A percentile compares a stretch with the other conserved stretches of the same genome.
phyloP scores from a whole-genome alignment of 2,113 vertebrate genomes.

The Alexandromys fortis region DNA sequence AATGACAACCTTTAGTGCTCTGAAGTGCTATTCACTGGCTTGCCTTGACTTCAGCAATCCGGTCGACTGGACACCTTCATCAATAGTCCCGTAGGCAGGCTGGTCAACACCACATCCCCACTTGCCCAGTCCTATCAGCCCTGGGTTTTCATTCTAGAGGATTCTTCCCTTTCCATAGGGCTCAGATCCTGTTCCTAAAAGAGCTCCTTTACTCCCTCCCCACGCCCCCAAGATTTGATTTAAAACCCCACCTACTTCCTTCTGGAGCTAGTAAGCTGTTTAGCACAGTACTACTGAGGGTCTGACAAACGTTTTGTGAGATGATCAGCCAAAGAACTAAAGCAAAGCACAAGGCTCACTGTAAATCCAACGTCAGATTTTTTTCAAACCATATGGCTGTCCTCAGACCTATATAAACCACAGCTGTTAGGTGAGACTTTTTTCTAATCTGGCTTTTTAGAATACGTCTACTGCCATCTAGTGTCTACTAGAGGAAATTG shows the following conservation, averaged over 20 bases:
- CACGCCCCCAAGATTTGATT: neutral
- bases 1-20: neutral
- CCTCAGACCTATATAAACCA: neutral
- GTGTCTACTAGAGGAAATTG: slow-evolving; percentile 65
- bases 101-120: neutral
- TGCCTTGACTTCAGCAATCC: neutral
- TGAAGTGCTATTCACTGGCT: neutral
- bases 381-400: neutral
- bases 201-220: neutral
- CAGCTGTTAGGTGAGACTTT: neutral
- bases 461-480: slow-evolving; percentile 84
- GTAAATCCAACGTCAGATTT: neutral
- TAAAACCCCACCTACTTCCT: neutral
- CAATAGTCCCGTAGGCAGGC: neutral
- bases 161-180: neutral
- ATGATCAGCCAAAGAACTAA: neutral
- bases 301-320: neutral
- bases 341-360: neutral
- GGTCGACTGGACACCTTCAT: neutral
- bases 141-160: neutral
- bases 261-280: neutral
- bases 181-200: neutral
- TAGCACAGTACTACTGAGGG: neutral
- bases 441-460: slow-evolving; percentile 55
- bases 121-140: neutral